Evolutionary conservation across 1,140 invertebrate genomes (phyloP).

Genomic region (Thalassaphorura encarpata): DNA sequence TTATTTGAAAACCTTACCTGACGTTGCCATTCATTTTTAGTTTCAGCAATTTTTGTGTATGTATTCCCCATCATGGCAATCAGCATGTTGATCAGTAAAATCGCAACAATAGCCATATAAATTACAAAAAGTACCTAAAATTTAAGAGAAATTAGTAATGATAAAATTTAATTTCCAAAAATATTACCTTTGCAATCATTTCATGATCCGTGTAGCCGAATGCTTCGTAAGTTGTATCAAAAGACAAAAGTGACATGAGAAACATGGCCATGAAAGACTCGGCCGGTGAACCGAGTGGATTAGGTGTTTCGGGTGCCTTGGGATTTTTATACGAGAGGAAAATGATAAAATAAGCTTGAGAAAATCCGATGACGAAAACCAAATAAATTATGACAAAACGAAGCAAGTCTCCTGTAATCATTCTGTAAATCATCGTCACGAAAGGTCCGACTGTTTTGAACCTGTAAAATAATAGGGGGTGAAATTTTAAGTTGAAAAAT

Average conservation of each 20-base stretch:
- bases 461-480: slow-evolving; percentile 36
- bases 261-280: slow-evolving; percentile 96
- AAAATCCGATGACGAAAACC: slow-evolving; percentile 95
- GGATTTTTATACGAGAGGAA: slow-evolving; percentile 23
- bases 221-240: slow-evolving; percentile 83
- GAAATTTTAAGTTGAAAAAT: slow-evolving; percentile 1
- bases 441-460: slow-evolving; percentile 97
- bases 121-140: slow-evolving; percentile 79
- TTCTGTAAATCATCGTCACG: slow-evolving; percentile 98
- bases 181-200: slow-evolving; percentile 68
- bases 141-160: neutral
- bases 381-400: slow-evolving; percentile 92
- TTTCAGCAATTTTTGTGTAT: slow-evolving; percentile 94
- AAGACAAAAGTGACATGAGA: slow-evolving; percentile 93
- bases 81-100: slow-evolving; percentile 94
- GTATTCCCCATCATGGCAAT: slow-evolving; percentile 99
- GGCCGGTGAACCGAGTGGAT: slow-evolving; percentile 77
- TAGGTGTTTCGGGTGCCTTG: slow-evolving; percentile 35
- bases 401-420: slow-evolving; percentile 90
- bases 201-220: slow-evolving; percentile 81
- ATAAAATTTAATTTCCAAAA: neutral
- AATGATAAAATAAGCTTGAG: slow-evolving; percentile 60
- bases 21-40: slow-evolving; percentile 94
- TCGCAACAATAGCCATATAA: slow-evolving; percentile 92
- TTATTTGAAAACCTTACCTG: slow-evolving; percentile 52